Evolutionary conservation across 2,797 vertebrate genomes (phyloP).

Genomic region (Silurus aristotelis): DNA sequence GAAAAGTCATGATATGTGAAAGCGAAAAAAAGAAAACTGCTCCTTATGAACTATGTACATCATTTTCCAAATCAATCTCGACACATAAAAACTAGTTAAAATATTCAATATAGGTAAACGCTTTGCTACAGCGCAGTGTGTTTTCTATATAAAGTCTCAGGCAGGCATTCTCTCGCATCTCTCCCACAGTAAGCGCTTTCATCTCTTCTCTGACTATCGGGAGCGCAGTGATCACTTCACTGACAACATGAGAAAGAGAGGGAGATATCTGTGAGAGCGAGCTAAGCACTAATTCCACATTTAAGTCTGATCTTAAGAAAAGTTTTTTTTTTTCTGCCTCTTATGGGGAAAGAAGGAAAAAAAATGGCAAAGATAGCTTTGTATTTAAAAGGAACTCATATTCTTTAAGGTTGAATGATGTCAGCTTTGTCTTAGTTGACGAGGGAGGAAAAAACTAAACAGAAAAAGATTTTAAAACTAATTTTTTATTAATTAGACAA

Average conservation of each 20-base stretch:
- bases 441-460: not conserved
- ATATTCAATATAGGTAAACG: constrained; percentile 3
- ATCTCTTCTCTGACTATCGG: constrained; percentile 67
- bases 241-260: constrained; percentile 50
- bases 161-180: constrained; percentile 20
- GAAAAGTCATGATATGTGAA: not conserved
- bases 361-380: constrained; percentile 15
- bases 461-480: not conserved
- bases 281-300: constrained; percentile 57
- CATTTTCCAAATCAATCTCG: not conserved
- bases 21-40: not conserved
- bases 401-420: not conserved
- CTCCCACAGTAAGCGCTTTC: constrained; percentile 58
- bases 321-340: constrained; percentile 43
- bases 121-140: not conserved
- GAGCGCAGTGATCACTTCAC: constrained; percentile 50
- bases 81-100: not conserved
- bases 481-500: not conserved
- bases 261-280: constrained; percentile 57
- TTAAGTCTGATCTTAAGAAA: constrained; percentile 48
- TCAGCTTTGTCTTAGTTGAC: not conserved
- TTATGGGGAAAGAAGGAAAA: constrained; percentile 23
- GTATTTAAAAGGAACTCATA: constrained; percentile 8
- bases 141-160: constrained; percentile 31
- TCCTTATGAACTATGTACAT: constrained; percentile 6